A percentile compares a stretch with the other conserved stretches of the same genome.
Evolutionary conservation across 2,113 vertebrate species (phyloP).

Genomic region (Ahaetulla prasina): DNA sequence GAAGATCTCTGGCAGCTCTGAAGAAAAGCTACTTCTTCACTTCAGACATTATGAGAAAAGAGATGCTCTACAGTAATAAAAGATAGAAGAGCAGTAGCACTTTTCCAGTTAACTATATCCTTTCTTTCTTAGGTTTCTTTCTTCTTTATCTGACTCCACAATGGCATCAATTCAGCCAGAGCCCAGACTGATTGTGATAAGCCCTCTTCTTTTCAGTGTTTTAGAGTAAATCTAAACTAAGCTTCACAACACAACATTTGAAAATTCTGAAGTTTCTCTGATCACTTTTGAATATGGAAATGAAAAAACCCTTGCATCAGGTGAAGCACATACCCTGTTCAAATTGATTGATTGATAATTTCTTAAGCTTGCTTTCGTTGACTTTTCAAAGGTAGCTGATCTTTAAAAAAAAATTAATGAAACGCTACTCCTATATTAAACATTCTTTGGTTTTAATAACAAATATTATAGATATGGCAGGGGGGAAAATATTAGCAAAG

Average conservation of each 20-base stretch:
- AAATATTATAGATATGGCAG: constrained; percentile 64
- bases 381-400: constrained; percentile 59
- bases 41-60: background rate
- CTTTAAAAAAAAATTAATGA: constrained; percentile 53
- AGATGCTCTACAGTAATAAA: background rate
- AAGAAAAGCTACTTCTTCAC: background rate
- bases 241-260: background rate
- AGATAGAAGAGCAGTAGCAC: background rate
- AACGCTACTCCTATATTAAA: constrained; percentile 55
- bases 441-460: constrained; percentile 62
- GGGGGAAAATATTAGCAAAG: constrained; percentile 66
- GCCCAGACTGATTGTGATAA: background rate
- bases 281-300: background rate
- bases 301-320: background rate
- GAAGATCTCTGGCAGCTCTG: background rate
- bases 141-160: background rate
- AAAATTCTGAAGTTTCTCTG: no score
- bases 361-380: constrained; percentile 40
- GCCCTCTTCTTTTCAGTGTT: background rate
- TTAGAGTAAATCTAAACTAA: background rate
- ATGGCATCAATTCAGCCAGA: background rate
- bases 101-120: background rate
- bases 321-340: background rate
- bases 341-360: constrained; percentile 45
- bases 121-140: background rate